A percentile compares a stretch with the other conserved stretches of the same genome.
Evolutionary conservation across 2,888 invertebrate genomes (phyloP).

Genomic region (Holacanthella duospinosa): DNA sequence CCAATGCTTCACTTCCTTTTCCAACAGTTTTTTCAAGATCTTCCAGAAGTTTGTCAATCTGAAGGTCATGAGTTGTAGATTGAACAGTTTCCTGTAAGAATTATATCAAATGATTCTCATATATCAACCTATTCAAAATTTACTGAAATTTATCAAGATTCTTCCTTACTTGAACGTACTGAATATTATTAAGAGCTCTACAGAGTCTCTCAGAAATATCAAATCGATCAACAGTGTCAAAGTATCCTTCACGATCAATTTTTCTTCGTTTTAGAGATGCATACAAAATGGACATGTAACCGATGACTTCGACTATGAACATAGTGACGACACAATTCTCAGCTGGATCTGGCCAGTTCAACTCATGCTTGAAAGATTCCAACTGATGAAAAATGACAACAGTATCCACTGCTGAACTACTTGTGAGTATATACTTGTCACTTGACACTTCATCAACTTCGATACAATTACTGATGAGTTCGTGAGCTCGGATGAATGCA

Average conservation of each 20-base stretch:
- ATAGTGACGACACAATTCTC: constrained; percentile 30
- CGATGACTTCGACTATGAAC: constrained; percentile 32
- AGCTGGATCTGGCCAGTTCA: constrained; percentile 32
- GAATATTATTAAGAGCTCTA: constrained; percentile 32
- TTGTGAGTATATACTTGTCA: constrained; percentile 18
- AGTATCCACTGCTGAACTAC: constrained; percentile 32
- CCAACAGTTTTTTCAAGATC: constrained; percentile 25
- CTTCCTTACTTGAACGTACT: constrained; percentile 28
- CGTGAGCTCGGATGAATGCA: constrained; percentile 26
- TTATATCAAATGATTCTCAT: not conserved
- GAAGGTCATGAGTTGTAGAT: constrained; percentile 20
- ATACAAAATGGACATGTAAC: constrained; percentile 28
- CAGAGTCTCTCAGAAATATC: constrained; percentile 35
- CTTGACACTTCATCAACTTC: constrained; percentile 21
- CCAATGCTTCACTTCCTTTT: constrained; percentile 2
- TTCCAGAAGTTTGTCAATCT: constrained; percentile 18
- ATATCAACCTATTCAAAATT: too few relatives aligned
- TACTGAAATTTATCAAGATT: not conserved
- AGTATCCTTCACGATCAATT: constrained; percentile 32
- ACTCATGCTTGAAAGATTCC: constrained; percentile 27
- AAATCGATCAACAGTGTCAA: constrained; percentile 29
- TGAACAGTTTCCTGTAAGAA: constrained; percentile 20
- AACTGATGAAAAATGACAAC: constrained; percentile 27
- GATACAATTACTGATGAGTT: constrained; percentile 28
- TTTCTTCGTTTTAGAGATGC: constrained; percentile 28